Evolutionary conservation across 2,113 vertebrate genomes (phyloP).

Genomic region (Uria lomvia): DNA sequence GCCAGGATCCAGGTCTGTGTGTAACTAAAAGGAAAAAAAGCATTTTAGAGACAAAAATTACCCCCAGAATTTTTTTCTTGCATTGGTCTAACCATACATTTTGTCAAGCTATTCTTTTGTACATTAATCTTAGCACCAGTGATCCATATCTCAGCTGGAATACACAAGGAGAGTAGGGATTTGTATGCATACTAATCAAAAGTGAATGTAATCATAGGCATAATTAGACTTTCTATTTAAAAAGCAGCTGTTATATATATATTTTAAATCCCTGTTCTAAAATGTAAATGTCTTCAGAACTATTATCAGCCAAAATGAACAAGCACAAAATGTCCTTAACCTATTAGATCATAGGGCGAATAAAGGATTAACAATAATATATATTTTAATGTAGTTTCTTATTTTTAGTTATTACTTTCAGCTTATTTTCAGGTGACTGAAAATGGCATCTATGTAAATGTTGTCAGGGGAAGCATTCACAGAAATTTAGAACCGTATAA

Average conservation of each 20-base stretch:
- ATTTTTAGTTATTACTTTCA: neutral
- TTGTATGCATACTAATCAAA: constrained; percentile 35
- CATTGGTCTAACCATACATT: neutral
- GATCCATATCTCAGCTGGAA: neutral
- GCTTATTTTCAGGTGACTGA: neutral
- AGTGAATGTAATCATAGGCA: constrained; percentile 32
- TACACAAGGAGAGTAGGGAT: neutral
- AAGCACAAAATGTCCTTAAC: neutral
- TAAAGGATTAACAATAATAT: neutral
- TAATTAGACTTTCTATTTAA: constrained; percentile 59
- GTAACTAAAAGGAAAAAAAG: constrained; percentile 78
- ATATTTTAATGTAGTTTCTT: neutral
- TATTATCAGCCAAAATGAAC: neutral
- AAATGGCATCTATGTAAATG: neutral
- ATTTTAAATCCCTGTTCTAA: neutral
- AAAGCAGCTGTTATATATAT: constrained; percentile 46
- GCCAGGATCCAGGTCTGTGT: constrained; percentile 94
- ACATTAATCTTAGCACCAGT: neutral
- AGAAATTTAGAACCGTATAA: neutral
- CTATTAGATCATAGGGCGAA: neutral
- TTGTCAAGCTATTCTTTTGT: neutral
- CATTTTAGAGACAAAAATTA: constrained; percentile 8
- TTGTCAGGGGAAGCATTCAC: neutral
- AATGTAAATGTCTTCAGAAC: constrained; percentile 9
- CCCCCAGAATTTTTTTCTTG: neutral